Conservation (phyloP, 2,797 vertebrate species). For the Loris lydekkerianus region DNA sequence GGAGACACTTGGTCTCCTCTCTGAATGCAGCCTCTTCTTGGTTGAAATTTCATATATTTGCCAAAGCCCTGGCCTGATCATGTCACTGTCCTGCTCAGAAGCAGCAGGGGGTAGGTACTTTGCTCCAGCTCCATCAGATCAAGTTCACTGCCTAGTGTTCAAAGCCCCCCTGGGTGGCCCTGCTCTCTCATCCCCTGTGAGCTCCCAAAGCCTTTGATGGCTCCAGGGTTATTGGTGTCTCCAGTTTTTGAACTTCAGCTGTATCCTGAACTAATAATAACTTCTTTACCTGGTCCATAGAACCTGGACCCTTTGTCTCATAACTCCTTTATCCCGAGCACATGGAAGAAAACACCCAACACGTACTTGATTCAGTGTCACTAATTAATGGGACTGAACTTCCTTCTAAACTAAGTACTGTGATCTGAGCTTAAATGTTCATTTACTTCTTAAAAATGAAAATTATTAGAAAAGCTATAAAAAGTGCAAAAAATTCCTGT, state of each 20-base stretch:
- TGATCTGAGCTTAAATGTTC: background rate
- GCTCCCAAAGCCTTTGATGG: background rate
- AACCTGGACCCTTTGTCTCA: background rate
- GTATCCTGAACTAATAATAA: background rate
- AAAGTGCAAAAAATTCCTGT: background rate
- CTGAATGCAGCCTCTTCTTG: background rate
- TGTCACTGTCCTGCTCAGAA: background rate
- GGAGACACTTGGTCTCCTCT: background rate
- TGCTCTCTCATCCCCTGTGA: background rate
- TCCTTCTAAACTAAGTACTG: conserved; percentile 6
- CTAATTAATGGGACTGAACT: background rate
- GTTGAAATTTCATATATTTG: background rate
- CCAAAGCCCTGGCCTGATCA: background rate
- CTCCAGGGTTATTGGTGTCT: background rate
- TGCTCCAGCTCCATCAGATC: too few species aligned
- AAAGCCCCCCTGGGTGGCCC: accelerated
- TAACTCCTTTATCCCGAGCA: background rate
- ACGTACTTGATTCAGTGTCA: background rate
- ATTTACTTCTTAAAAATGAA: conserved; percentile 51
- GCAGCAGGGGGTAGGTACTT: accelerated
- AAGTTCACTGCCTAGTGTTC: background rate
- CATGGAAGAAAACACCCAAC: background rate
- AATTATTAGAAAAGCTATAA: background rate
- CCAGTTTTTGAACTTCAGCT: background rate
- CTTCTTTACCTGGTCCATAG: background rate